Conservation (phyloP, 2,888 invertebrate species). For the Cheilosia urbana region DNA sequence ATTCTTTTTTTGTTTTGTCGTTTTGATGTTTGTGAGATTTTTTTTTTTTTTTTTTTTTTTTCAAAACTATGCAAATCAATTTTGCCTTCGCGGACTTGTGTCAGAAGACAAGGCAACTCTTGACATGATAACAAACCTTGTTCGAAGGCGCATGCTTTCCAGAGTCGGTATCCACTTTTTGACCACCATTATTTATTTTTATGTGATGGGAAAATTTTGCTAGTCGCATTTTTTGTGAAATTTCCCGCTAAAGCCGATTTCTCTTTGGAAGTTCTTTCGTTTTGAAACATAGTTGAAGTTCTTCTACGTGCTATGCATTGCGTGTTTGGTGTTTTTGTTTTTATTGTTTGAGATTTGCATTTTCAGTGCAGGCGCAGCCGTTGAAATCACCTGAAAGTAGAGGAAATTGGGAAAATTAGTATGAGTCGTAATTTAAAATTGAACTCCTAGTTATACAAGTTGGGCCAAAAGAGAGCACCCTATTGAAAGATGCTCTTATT, state of each 20-base stretch:
- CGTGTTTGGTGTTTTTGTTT: slow-evolving; percentile 1
- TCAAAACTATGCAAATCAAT: slow-evolving; percentile 28
- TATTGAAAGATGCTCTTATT: too few species aligned
- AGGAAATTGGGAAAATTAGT: background rate
- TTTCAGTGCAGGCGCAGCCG: slow-evolving; percentile 15
- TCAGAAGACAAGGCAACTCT: slow-evolving; percentile 47
- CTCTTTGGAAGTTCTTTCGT: slow-evolving; percentile 41
- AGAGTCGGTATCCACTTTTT: slow-evolving; percentile 77
- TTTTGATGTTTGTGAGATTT: slow-evolving; percentile 33
- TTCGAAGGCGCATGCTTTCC: slow-evolving; percentile 72
- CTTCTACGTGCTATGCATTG: slow-evolving; percentile 34
- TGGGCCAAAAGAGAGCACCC: too few species aligned
- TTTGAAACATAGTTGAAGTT: slow-evolving; percentile 54
- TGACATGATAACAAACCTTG: slow-evolving; percentile 72
- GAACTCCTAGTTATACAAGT: too few species aligned
- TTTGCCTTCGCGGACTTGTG: slow-evolving; percentile 33
- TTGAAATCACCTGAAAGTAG: slow-evolving; percentile 36
- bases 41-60: slow-evolving; percentile 13
- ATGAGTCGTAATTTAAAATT: too few species aligned
- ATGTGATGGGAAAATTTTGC: slow-evolving; percentile 81
- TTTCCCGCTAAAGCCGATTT: slow-evolving; percentile 25
- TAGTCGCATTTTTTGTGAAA: slow-evolving; percentile 80
- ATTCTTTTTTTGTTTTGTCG: slow-evolving; percentile 22
- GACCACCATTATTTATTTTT: slow-evolving; percentile 80
- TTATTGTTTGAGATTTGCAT: background rate